Percentiles rank a stretch among this genome's conserved stretches.
Evolutionary conservation across 2,797 vertebrate genomes (phyloP).

Genomic region (Pagetopsis macropterus): DNA sequence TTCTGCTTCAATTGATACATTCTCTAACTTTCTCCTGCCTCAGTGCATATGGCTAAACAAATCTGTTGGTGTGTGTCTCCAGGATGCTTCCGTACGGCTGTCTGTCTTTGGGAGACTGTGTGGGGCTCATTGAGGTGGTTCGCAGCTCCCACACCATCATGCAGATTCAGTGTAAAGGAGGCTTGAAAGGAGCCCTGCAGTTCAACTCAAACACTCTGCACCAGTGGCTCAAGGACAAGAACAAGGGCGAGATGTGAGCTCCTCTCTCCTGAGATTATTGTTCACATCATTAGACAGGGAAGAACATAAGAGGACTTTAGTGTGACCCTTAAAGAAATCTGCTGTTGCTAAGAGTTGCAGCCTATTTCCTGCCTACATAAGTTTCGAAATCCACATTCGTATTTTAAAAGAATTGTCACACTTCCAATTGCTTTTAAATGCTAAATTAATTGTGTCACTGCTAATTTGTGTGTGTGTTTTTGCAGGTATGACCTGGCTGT

Average conservation of each 20-base stretch:
- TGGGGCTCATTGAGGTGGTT: slow-evolving; percentile 89
- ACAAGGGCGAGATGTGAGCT: slow-evolving; percentile 87
- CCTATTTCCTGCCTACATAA: background rate
- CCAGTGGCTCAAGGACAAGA: slow-evolving; percentile 89
- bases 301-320: background rate
- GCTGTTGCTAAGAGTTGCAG: background rate
- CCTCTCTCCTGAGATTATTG: background rate
- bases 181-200: slow-evolving; percentile 88
- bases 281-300: slow-evolving; percentile 4
- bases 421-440: background rate
- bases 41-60: background rate
- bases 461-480: slow-evolving; percentile 20
- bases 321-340: background rate
- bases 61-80: slow-evolving; percentile 11
- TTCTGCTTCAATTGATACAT: background rate
- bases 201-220: slow-evolving; percentile 89
- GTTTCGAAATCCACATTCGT: too few species aligned
- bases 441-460: background rate
- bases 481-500: slow-evolving; percentile 86
- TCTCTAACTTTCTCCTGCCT: background rate
- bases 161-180: slow-evolving; percentile 91
- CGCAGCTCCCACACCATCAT: slow-evolving; percentile 89
- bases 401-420: too few species aligned
- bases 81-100: slow-evolving; percentile 91
- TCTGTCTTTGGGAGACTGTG: slow-evolving; percentile 88